phyloP scores from a whole-genome alignment of 2,888 invertebrate species.

The Coremacera marginata region DNA sequence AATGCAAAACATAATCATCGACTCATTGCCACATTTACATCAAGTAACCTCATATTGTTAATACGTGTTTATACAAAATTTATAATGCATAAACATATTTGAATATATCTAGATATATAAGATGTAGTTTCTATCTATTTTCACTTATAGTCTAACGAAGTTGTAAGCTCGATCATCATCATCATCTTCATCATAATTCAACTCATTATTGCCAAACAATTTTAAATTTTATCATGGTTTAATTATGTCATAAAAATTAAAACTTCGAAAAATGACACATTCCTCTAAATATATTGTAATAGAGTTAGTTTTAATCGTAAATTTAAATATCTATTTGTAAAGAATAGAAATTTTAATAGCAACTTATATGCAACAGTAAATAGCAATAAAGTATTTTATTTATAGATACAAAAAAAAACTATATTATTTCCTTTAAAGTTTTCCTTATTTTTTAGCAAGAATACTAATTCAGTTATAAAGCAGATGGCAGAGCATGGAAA shows the following conservation, averaged over 20 bases:
- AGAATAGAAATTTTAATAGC: constrained; percentile 25
- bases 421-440: too few relatives aligned
- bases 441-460: too few relatives aligned
- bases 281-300: neutral
- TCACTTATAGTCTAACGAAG: neutral
- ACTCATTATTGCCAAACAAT: constrained; percentile 29
- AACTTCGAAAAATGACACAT: neutral
- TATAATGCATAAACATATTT: neutral
- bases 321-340: constrained; percentile 27
- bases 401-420: neutral
- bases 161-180: neutral
- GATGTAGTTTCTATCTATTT: neutral
- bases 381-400: constrained; percentile 21
- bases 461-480: too few relatives aligned
- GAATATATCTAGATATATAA: neutral
- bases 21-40: constrained; percentile 31
- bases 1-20: constrained; percentile 14
- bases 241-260: neutral
- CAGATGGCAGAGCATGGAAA: too few relatives aligned
- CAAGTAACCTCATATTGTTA: constrained; percentile 29
- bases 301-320: neutral
- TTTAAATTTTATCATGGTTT: neutral
- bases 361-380: constrained; percentile 44
- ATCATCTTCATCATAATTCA: neutral
- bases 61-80: neutral